Conservation (phyloP, 64 coral and sea anemone genomes). For the Hydrozoanthus tunicans region DNA sequence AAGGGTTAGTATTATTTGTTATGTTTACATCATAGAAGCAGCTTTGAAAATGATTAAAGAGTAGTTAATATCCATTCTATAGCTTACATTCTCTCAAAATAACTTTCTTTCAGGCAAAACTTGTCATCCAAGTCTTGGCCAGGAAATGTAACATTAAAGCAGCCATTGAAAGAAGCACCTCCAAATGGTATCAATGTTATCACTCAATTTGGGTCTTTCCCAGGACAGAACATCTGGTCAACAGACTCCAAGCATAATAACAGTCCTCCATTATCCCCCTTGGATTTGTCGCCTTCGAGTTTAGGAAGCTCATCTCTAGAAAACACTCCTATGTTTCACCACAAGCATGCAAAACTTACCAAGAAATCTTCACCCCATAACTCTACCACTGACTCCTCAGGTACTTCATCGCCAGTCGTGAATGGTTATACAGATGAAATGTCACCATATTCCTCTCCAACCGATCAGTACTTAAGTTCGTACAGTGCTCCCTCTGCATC, state of each 20-base stretch:
- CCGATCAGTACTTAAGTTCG: conserved; percentile 78
- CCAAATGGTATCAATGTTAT: conserved; percentile 58
- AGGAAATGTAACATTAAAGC: conserved; percentile 26
- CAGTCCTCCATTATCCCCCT: conserved; percentile 83
- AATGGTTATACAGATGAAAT: conserved; percentile 92
- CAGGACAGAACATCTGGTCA: conserved; percentile 95
- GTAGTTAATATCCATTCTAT: background rate
- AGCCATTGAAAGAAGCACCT: conserved; percentile 12
- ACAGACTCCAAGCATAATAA: conserved; percentile 58
- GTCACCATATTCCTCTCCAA: conserved; percentile 89
- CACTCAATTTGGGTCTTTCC: conserved; percentile 85
- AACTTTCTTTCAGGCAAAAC: conserved; percentile 19
- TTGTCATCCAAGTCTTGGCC: conserved; percentile 83
- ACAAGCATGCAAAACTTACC: conserved; percentile 30
- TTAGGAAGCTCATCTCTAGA: conserved; percentile 68
- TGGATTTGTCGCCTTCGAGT: conserved; percentile 69
- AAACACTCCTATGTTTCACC: conserved; percentile 54
- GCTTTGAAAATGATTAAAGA: no score
- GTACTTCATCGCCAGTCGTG: conserved; percentile 72
- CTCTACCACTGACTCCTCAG: conserved; percentile 70
- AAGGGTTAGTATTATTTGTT: conserved; percentile 19
- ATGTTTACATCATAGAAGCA: background rate
- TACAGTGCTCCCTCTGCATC: conserved; percentile 62
- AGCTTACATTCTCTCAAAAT: conserved; percentile 3
- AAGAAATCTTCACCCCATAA: conserved; percentile 53